Evolutionary conservation across 2,797 vertebrate species (phyloP).

Genomic region (Takifugu rubripes): DNA sequence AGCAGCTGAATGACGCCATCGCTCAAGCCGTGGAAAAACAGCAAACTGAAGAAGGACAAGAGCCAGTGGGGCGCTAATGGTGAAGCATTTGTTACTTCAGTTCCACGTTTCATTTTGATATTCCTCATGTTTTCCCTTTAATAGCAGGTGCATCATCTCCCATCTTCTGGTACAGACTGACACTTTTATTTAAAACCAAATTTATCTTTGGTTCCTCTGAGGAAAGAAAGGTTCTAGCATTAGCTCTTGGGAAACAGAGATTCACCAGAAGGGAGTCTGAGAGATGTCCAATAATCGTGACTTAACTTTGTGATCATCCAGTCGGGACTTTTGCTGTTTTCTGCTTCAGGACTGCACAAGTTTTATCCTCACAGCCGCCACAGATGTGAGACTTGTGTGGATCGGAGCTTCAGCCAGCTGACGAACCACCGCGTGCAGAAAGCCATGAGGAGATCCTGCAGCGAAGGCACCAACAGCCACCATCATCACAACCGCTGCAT

Average conservation of each 20-base stretch:
- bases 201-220: no score
- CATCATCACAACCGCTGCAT: conserved; percentile 46
- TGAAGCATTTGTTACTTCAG: conserved; percentile 12
- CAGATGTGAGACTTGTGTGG: conserved; percentile 75
- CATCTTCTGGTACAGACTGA: no score
- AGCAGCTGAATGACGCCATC: conserved; percentile 88
- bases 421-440: conserved; percentile 70
- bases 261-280: no score
- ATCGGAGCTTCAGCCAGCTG: conserved; percentile 61
- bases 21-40: conserved; percentile 81
- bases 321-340: neutral
- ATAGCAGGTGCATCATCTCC: no score
- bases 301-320: no score
- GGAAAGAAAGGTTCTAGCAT: no score
- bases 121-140: neutral
- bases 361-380: conserved; percentile 76
- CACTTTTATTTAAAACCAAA: no score
- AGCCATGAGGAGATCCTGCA: conserved; percentile 87
- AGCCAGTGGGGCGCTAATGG: conserved; percentile 81
- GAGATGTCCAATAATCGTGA: no score
- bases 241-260: no score
- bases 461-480: conserved; percentile 80
- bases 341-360: conserved; percentile 71
- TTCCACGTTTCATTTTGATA: neutral
- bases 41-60: conserved; percentile 79